These are phyloP conservation scores for Galbula dea DNA, from an alignment of 2,113 vertebrate species.

Conservation along the genomic window DNA sequence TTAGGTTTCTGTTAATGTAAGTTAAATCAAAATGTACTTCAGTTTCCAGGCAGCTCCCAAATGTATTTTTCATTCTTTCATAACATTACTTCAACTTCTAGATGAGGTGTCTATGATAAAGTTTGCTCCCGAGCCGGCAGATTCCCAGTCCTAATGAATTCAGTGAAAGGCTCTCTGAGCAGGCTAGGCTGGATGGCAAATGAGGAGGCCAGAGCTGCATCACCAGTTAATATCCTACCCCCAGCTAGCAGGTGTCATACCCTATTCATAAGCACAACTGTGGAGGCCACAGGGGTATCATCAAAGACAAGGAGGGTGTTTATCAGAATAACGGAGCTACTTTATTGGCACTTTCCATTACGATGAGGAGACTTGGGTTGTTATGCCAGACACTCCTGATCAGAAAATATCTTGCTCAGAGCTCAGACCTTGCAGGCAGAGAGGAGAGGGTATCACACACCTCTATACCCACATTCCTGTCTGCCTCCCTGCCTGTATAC, in stretches of 20 bases:
- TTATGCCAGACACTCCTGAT: neutral
- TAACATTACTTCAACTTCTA: conserved; percentile 72
- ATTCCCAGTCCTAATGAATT: conserved; percentile 16
- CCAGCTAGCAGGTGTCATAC: neutral
- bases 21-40: conserved; percentile 80
- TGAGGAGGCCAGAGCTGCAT: neutral
- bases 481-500: no score
- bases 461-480: neutral
- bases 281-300: neutral
- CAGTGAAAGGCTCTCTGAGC: neutral
- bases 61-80: conserved; percentile 79
- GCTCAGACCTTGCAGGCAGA: neutral
- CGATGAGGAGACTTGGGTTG: neutral
- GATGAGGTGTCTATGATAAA: conserved; percentile 51
- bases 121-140: conserved; percentile 28
- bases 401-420: neutral
- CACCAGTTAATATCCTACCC: neutral
- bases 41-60: conserved; percentile 71
- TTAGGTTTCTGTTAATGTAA: conserved; percentile 80
- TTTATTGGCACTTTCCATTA: neutral
- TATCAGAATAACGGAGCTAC: neutral
- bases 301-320: neutral
- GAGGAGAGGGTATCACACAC: neutral
- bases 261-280: neutral
- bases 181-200: neutral